Base-by-base conservation (phyloP, 2,888 invertebrate genomes). In the Hydropsyche betteni region DNA sequence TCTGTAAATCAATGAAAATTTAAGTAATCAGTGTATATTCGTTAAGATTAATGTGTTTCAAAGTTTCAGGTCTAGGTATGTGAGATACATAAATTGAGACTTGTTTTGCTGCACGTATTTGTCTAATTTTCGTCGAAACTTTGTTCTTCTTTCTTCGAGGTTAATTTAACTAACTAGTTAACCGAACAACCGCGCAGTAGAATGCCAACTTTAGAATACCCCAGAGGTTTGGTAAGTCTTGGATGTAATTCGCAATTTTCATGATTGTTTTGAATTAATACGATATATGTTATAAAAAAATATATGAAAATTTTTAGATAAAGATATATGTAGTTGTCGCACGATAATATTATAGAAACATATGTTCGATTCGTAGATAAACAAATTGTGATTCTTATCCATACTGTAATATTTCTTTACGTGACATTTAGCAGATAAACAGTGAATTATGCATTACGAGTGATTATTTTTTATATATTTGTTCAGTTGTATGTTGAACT, bases 101-200 rank as follows among this genome's bases (percentile, higher is more conserved):
- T 64, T 64, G 64, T 64, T 58, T 64, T 64, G 64, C 34, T 34
- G 36, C 36, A 64, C 64, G 36, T 64, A 64, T 64, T 64, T 64
- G 64, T 64, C 34, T 64, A 64, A 64, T 36, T 36, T 64, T 64
- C 64, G 64, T 10, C 36, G 14, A 36, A 64, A 64, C 64, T 64
- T 64, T 64, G 64, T 64, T 64, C 36, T 64, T 64, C 36, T 61
- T 61, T 61, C 61, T 64, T 64, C 10, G 36, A 36, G 36, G 64
- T 34, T 64, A 64, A 64, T 64, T 64, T 64, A 64, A 64, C 64
- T 64, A 64, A 36, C 36, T 36, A 36, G 64, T 64, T 64, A 61
- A 33, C 33, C 24, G 64, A 64, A 64, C 64, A 64, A 64, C 64
- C 36, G 12, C 64, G 34, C 64, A 36, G 64, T 4, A 36, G 34